Base-by-base conservation (phyloP, 2,888 invertebrate genomes). In the Ornithoptera alexandrae region DNA sequence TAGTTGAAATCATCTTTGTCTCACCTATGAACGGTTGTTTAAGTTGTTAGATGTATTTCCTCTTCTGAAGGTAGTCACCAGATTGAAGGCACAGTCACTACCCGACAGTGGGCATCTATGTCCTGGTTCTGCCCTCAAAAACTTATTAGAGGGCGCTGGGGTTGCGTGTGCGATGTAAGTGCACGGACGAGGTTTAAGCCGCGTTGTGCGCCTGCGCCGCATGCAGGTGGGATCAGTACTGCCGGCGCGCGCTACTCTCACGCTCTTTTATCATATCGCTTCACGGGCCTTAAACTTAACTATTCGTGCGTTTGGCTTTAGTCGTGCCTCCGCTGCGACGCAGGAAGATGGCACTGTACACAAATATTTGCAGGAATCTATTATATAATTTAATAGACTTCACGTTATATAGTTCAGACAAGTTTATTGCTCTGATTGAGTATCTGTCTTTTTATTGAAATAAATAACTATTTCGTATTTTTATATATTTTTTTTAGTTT, bases 191-290 rank as follows among this genome's bases (percentile, higher is more conserved):
- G 57, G n/a, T 59, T 30, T 63, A 30, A 74, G 74, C 77, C 73
- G 76, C 80, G 84, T 69, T 72, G 72, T 76, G 76, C 77, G 89
- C 89, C 83, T 83, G 87, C 88, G 86, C 77, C 78, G 76, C 82
- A 79, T 79, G 84, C 84, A 82, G 82, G 86, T 84, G 80, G 81
- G 80, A 73, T 84, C 79, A 81, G 82, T 89, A 92, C 92, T 92
- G 90, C 78, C 87, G 81, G 84, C 86, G 89, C 89, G 90, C 90
- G 90, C 81, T 78, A 75, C 74, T 78, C 75, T 74, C 82, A 71
- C 82, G 76, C 85, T 84, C 90, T 92, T 92, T 87, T 92, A 92
- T 90, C 88, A 92, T 83, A 88, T 90, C 87, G 86, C 82, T 81
- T 80, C 81, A 78, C 82, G 81, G 85, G 84, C 88, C 90, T 90